Base-by-base conservation (phyloP, 2,113 vertebrate species). In the Opisthocomus hoazin region DNA sequence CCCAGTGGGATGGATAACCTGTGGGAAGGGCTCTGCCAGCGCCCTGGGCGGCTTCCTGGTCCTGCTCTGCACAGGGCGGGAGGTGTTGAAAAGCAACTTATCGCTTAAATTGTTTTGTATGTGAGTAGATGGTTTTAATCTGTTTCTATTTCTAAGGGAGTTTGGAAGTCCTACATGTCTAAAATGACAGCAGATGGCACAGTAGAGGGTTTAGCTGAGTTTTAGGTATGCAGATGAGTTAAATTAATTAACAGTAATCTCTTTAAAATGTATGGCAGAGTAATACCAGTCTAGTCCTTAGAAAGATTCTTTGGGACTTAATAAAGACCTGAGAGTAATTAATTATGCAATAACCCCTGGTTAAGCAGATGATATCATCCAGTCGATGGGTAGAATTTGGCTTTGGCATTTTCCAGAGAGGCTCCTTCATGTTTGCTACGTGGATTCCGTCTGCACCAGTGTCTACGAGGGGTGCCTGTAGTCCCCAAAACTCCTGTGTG, bases 241-340 rank as follows among this genome's bases (percentile, higher is more conserved):
- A 96, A 97, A 97, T 97, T 95, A 97, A 97, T 94, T 96, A 94
- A 92, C 82, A 90, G 56, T 87, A 97, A 96, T 91, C 94, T 95
- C 93, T 95, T 97, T 95, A 88, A 96, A 95, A 94, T 79, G 60
- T 70, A 75, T 84, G 91, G 87, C 78, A 92, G 53, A 57, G 43
- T 61, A 90, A 90, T 86, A 88, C 60, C 66, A 79, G 37, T 30
- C 64, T 84, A 64, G 34, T 58, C 78, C 60, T 70, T 50, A 85
- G 89, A 77, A 94, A 78, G 82, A 71, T 75, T 96, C 57, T 94
- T 60, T 39, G 57, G 51, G 92, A 82, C 64, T 93, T 91, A 79
- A 66, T 39, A 89, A 91, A 65, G 71, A 83, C 60, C 79, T 51
- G 54, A 21, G 74, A 94, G 68, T 71, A 90, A 95, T 95, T 96